phyloP scores from a whole-genome alignment of 1,140 invertebrate genomes.

The Cephus cinctus region DNA sequence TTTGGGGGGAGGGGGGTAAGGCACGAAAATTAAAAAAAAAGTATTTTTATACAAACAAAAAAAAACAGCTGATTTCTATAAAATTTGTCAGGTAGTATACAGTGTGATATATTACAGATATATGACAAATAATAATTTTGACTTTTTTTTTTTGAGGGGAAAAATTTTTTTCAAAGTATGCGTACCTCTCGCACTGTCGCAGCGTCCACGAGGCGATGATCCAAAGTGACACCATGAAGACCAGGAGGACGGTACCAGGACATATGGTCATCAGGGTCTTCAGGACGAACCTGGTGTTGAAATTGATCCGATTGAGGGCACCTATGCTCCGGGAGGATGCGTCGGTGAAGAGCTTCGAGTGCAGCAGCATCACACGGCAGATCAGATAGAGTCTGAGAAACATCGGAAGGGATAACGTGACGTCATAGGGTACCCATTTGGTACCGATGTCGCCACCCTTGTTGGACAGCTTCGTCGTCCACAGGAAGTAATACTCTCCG shows the following conservation, averaged over 20 bases:
- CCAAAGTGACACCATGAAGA: constrained; percentile 99
- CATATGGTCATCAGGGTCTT: constrained; percentile 99
- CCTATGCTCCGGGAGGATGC: constrained; percentile 92
- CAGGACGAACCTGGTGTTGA: constrained; percentile 98
- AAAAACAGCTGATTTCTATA: too few relatives aligned
- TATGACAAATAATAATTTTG: not conserved
- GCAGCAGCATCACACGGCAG: constrained; percentile 97
- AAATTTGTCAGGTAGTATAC: not conserved
- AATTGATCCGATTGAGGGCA: constrained; percentile 99
- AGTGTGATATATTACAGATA: constrained; percentile 1
- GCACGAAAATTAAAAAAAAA: constrained; percentile 13
- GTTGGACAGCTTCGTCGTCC: constrained; percentile 94
- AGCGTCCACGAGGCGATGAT: constrained; percentile 99
- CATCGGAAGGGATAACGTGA: constrained; percentile 97
- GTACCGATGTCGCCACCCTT: constrained; percentile 81
- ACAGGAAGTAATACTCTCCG: constrained; percentile 92
- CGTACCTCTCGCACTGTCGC: constrained; percentile 97
- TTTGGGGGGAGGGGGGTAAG: not conserved
- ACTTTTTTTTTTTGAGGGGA: constrained; percentile 9
- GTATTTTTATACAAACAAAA: constrained; percentile 4
- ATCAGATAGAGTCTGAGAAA: constrained; percentile 98
- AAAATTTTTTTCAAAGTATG: constrained; percentile 3
- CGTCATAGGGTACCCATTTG: constrained; percentile 90
- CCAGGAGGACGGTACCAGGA: constrained; percentile 95
- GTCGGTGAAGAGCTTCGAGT: constrained; percentile 99